Conservation (phyloP, 2,888 invertebrate species). For the Dryocosmus kuriphilus region DNA sequence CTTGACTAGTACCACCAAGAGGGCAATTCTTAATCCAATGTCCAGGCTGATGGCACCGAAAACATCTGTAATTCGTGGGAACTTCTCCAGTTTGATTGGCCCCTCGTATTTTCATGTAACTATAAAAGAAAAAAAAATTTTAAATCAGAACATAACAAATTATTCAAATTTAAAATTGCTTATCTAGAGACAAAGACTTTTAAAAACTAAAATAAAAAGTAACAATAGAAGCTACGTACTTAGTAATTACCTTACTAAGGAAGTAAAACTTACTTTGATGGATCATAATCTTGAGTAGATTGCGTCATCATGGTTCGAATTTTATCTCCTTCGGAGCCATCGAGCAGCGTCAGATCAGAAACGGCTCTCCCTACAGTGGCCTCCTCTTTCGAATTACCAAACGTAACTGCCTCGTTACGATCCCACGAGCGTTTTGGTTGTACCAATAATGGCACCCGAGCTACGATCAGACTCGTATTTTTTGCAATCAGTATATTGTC, state of each 20-base stretch:
- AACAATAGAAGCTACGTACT: no score
- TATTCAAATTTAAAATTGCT: not conserved
- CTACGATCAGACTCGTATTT: conserved; percentile 97
- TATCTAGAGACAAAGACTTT: no score
- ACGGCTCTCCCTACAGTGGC: conserved; percentile 81
- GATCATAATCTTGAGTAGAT: conserved; percentile 97
- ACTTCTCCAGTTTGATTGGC: conserved; percentile 94
- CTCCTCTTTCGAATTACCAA: conserved; percentile 72
- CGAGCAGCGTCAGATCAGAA: conserved; percentile 89
- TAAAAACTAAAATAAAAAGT: no score
- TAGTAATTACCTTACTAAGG: no score
- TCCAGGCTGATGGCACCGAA: conserved; percentile 95
- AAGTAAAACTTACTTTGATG: conserved; percentile 90
- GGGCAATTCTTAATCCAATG: conserved; percentile 99
- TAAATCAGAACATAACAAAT: conserved; percentile 41
- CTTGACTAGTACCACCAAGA: conserved; percentile 82
- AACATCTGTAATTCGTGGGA: conserved; percentile 95
- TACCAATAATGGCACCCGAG: conserved; percentile 91
- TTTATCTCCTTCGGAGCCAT: conserved; percentile 98
- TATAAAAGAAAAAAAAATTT: conserved; percentile 77
- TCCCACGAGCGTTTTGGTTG: conserved; percentile 90
- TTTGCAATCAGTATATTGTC: conserved; percentile 96
- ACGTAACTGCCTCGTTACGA: conserved; percentile 75
- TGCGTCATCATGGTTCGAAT: conserved; percentile 98
- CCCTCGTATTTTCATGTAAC: conserved; percentile 93